These are phyloP conservation scores for Hormiphora californensis DNA, from an alignment of 37 sponge, comb jelly and placozoan species.

Conservation along the genomic window DNA sequence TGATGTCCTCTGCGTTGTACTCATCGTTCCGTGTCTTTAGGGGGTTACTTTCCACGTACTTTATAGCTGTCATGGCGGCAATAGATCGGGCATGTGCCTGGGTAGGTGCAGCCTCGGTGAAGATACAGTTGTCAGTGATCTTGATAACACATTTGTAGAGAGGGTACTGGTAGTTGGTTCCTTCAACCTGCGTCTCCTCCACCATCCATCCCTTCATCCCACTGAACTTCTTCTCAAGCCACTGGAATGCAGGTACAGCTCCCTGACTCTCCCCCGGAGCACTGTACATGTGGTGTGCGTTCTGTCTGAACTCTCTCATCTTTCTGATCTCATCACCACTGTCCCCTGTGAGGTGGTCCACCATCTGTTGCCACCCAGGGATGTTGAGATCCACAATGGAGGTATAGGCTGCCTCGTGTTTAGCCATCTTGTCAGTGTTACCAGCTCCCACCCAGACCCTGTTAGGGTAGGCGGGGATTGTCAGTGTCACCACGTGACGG, in stretches of 20 bases:
- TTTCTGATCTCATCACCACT: background rate
- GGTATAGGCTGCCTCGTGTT: slow-evolving; percentile 10
- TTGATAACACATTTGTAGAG: background rate
- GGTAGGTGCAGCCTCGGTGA: background rate
- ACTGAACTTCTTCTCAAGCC: background rate
- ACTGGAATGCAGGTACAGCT: background rate
- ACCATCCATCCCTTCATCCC: background rate
- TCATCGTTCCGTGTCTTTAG: background rate
- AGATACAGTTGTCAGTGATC: background rate
- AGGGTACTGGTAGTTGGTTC: background rate
- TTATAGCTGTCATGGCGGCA: background rate
- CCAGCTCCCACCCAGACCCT: background rate
- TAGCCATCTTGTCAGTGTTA: background rate
- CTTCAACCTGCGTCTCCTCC: background rate
- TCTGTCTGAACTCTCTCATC: slow-evolving; percentile 13
- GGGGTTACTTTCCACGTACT: background rate
- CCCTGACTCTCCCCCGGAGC: too few relatives aligned
- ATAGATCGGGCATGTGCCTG: background rate
- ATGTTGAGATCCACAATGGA: background rate
- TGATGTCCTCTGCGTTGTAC: background rate
- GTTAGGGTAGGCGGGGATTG: background rate
- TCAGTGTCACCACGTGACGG: background rate
- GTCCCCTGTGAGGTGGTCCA: background rate
- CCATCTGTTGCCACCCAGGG: background rate
- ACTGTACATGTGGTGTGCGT: too few relatives aligned